These are phyloP conservation scores for Copsychus sechellarum DNA, from an alignment of 2,113 vertebrate species.

Conservation along the genomic window DNA sequence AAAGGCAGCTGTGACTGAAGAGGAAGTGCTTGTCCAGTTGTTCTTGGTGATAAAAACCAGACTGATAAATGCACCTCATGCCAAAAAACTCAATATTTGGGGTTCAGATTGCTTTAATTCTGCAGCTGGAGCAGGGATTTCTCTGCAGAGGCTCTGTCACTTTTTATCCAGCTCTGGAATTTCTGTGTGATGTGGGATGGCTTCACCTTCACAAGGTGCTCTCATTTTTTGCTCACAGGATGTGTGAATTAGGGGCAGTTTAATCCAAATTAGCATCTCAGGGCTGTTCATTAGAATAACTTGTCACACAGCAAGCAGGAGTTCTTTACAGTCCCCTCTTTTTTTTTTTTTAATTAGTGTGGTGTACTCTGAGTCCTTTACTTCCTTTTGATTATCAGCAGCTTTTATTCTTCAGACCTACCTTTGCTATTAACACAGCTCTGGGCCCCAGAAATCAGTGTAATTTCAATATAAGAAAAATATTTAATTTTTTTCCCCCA, in stretches of 20 bases:
- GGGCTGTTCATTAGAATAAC: not conserved
- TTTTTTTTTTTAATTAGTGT: not conserved
- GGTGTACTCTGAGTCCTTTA: not conserved
- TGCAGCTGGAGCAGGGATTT: not conserved
- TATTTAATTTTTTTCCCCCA: constrained; percentile 2
- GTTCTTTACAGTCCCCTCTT: not conserved
- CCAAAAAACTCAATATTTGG: not conserved
- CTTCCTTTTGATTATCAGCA: not conserved
- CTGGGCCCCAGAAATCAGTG: constrained; percentile 11
- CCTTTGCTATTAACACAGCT: constrained; percentile 18
- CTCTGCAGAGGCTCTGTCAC: not conserved
- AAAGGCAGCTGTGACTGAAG: not conserved
- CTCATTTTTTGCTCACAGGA: not conserved
- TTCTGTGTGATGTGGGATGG: not conserved
- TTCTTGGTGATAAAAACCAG: not conserved
- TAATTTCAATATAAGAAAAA: constrained; percentile 46
- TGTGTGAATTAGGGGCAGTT: not conserved
- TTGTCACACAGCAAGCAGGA: not conserved
- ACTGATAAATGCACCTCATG: not conserved
- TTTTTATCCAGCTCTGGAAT: not conserved
- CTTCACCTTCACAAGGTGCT: not conserved
- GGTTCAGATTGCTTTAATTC: not conserved
- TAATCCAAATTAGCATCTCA: not conserved
- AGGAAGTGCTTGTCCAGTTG: not conserved
- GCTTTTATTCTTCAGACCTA: not conserved